phyloP scores from a whole-genome alignment of 2,888 invertebrate species.

The Nemotelus nigrinus region DNA sequence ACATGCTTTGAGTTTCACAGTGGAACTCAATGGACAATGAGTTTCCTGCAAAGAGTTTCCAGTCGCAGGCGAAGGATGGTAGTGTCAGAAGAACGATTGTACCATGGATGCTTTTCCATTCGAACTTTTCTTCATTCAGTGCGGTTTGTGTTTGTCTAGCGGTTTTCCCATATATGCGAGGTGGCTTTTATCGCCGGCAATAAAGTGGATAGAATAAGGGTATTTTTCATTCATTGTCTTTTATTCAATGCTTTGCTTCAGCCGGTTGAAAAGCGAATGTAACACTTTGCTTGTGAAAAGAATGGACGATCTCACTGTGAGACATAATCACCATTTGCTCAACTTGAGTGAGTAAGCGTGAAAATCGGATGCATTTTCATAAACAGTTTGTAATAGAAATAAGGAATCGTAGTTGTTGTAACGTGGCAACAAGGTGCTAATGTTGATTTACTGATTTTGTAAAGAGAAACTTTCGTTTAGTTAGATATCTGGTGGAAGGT shows the following conservation, averaged over 20 bases:
- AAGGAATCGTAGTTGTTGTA: no score
- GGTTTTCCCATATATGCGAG: not conserved
- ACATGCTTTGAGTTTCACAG: slow-evolving; percentile 13
- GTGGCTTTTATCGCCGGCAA: not conserved
- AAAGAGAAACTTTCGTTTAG: no score
- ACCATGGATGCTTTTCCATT: not conserved
- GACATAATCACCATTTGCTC: no score
- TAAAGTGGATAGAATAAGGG: not conserved
- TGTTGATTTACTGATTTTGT: no score
- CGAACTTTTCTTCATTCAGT: not conserved
- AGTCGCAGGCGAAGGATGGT: no score
- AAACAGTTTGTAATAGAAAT: no score
- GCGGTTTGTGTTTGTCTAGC: not conserved
- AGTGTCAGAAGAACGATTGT: not conserved
- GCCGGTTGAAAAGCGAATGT: not conserved
- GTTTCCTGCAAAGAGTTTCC: not conserved
- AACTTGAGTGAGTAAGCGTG: no score
- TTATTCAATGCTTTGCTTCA: not conserved
- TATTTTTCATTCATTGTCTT: not conserved
- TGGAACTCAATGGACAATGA: not conserved
- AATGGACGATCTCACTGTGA: not conserved
- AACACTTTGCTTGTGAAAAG: not conserved
- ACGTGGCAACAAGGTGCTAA: no score
- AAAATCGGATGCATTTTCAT: no score
- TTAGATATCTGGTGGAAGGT: no score